Evolutionary conservation across 2,113 vertebrate species (phyloP).

Genomic region (Cheirogaleus medius): DNA sequence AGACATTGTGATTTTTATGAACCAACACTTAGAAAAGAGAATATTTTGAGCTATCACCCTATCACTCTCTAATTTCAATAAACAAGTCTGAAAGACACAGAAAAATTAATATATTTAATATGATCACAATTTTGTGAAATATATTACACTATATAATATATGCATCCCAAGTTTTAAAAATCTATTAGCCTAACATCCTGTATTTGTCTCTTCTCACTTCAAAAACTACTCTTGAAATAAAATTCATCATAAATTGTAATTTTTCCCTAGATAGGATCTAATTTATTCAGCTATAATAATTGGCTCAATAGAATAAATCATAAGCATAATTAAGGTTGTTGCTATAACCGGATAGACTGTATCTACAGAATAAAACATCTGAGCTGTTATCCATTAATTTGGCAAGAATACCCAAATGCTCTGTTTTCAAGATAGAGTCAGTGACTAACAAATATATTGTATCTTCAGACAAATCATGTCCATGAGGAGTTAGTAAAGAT

Average conservation of each 20-base stretch:
- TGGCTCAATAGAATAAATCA: not conserved
- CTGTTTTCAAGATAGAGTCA: not conserved
- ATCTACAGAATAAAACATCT: not conserved
- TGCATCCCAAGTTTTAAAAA: not conserved
- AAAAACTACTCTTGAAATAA: slow-evolving; percentile 8
- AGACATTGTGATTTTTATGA: not conserved
- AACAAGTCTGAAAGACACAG: not conserved
- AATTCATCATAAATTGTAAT: not conserved
- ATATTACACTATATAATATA: not conserved
- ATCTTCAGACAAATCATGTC: not conserved
- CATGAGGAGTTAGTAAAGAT: not conserved
- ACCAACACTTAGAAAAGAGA: not conserved
- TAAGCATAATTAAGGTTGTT: not conserved
- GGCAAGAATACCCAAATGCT: not conserved
- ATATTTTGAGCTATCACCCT: not conserved
- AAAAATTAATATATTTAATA: not conserved
- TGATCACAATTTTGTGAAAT: not conserved
- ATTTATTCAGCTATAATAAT: not conserved
- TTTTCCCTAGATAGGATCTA: not conserved
- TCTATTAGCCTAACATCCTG: not conserved
- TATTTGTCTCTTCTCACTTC: not conserved
- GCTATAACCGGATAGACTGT: not conserved
- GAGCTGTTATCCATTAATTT: not conserved
- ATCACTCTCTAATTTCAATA: not conserved
- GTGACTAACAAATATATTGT: not conserved